These are phyloP conservation scores for Acipenser transmontanus DNA, from an alignment of 2,797 vertebrate species.

Conservation along the genomic window DNA sequence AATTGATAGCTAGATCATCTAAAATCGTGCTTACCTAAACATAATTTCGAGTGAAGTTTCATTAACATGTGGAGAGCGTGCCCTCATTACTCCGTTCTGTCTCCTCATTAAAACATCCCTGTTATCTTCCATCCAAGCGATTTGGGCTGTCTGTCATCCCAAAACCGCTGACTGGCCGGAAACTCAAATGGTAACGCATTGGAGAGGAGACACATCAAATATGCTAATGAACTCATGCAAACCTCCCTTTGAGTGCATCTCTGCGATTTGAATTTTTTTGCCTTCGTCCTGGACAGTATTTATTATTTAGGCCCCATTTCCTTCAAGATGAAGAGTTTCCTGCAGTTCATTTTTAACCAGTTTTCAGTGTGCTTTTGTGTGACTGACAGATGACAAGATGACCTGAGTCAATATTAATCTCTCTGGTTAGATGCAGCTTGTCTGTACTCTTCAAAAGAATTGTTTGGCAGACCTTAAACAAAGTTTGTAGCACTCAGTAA, in stretches of 20 bases:
- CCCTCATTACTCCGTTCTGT: constrained; percentile 1
- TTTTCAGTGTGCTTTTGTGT: neutral
- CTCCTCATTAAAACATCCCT: constrained; percentile 3
- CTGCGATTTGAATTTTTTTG: neutral
- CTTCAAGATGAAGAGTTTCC: neutral
- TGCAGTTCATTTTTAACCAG: neutral
- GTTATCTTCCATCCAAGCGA: neutral
- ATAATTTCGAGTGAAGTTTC: constrained; percentile 10
- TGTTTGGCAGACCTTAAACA: too few species aligned
- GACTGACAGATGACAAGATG: neutral
- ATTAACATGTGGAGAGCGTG: constrained; percentile 6
- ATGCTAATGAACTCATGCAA: neutral
- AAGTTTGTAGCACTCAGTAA: neutral
- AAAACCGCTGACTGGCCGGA: neutral
- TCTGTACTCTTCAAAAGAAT: too few species aligned
- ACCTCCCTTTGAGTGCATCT: neutral
- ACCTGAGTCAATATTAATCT: neutral
- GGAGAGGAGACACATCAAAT: neutral
- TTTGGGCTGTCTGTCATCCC: neutral
- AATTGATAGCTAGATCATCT: constrained; percentile 6
- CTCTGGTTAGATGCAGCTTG: neutral
- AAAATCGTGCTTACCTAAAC: constrained; percentile 20
- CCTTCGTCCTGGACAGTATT: neutral
- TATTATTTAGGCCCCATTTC: neutral
- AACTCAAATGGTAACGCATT: neutral